Base-by-base conservation (phyloP, 2,888 invertebrate species). In the Trichopoda pennipes region DNA sequence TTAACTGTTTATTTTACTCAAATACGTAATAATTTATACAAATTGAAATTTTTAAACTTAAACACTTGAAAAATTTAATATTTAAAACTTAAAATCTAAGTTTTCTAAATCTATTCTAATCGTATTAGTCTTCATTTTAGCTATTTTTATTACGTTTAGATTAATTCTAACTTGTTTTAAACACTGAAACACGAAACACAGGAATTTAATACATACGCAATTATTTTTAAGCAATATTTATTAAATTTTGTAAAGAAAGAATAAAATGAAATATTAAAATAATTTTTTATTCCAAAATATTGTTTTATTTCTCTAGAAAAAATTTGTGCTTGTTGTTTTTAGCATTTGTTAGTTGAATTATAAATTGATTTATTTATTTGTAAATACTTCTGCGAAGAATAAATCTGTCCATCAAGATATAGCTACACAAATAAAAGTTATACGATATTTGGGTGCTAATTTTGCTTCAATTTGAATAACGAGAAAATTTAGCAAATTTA, bases 171-270 rank as follows among this genome's bases (percentile, higher is more conserved):
- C 42, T 73, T 68, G 66, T 73, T 73, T 63, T 55, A 17, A 58
- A 58, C 78, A 70, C 8, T 35, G 69, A 72, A 73, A 81, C 53
- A 77, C 70, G 69, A 72, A 73, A 81, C 53, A 77, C 70, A 79
- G 75, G 82, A 82, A 82, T 82, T 82, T 76, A 82, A 79, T 17
- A 49, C 44, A 55, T 72, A 78, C 51, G 47, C 70, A 78, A 47
- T 79, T 66, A 75, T 66, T 70, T 75, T 44, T 81, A 78, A 82
- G 75, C 79, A 82, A 79, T 82, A 82, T 82, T 82, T 82, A 82
- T 82, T 75, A 69, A 72, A 63, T 76, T 82, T 82, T 82, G 55
- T 66, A 79, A 79, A 72, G 21, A 72, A 68, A 55, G 23, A 73
- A 69, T 58, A 0, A 70, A 75, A 70, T 64, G 10, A 68, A 68